A percentile compares a stretch with the other conserved stretches of the same genome.
Evolutionary conservation across 2,797 vertebrate species (phyloP).

Genomic region (Cryptoblepharus egeriae): DNA sequence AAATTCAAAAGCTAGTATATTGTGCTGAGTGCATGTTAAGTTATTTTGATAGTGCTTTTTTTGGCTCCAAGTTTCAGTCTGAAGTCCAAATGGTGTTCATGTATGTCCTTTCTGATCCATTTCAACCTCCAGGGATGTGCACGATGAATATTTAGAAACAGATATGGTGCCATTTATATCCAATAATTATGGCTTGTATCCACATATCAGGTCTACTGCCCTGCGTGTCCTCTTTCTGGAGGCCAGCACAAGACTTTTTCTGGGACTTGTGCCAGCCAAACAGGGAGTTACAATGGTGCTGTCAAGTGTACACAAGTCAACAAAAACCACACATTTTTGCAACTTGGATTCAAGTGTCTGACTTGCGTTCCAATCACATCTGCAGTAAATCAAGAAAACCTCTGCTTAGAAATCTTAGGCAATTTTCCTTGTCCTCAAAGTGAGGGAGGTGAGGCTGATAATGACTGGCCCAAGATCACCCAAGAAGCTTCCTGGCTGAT

Average conservation of each 20-base stretch:
- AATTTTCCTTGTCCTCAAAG: not conserved
- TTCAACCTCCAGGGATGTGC: conserved; percentile 13
- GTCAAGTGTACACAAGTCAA: too few species aligned
- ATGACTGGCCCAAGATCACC: too few species aligned
- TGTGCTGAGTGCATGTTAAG: not conserved
- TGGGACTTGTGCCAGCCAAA: too few species aligned
- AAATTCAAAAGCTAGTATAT: conserved; percentile 34
- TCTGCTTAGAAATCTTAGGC: not conserved
- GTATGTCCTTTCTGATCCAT: not conserved
- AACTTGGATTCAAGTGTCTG: too few species aligned
- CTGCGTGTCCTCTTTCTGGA: too few species aligned
- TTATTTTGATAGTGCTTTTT: conserved; percentile 30
- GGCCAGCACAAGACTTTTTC: too few species aligned
- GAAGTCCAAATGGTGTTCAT: not conserved
- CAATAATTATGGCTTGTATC: conserved; percentile 25
- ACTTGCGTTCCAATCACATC: too few species aligned
- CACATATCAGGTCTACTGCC: too few species aligned
- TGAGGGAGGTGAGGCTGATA: not conserved
- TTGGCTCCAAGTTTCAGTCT: conserved; percentile 33
- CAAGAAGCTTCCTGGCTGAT: too few species aligned
- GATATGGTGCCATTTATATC: conserved; percentile 22
- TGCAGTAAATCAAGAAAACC: not conserved
- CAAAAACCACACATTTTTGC: too few species aligned
- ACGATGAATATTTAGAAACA: conserved; percentile 40
- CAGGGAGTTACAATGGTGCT: too few species aligned